These are phyloP conservation scores for Brachyhypopomus occidentalis DNA, from an alignment of 2,113 vertebrate species.

Conservation along the genomic window DNA sequence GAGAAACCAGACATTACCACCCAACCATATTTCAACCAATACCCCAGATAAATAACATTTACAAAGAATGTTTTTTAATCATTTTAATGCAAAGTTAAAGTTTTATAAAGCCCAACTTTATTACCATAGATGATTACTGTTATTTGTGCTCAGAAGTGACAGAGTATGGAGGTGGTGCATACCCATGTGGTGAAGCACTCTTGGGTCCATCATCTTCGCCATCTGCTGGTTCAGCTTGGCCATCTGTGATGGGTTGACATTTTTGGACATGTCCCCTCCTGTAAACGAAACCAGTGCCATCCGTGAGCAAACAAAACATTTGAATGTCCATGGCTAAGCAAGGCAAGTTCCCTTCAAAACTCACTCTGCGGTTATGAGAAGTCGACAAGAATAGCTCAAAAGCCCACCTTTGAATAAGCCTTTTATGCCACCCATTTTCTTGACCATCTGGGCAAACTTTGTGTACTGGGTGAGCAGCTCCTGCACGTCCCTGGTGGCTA, in stretches of 20 bases:
- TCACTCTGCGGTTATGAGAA: not conserved
- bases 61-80: not conserved
- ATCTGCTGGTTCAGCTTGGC: constrained; percentile 99
- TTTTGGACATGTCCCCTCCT: constrained; percentile 99
- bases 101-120: not conserved
- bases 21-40: not conserved
- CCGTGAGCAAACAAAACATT: not conserved
- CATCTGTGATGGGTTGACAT: constrained; percentile 97
- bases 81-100: not conserved
- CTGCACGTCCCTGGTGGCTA: constrained; percentile 94
- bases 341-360: not conserved
- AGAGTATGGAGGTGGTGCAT: constrained; percentile 45
- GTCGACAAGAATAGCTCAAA: not conserved
- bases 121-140: too few relatives aligned
- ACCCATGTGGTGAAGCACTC: constrained; percentile 99
- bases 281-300: constrained; percentile 28
- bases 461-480: constrained; percentile 98
- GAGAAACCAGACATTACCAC: not conserved
- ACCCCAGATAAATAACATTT: not conserved
- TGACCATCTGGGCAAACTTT: constrained; percentile 99
- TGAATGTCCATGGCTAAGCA: not conserved
- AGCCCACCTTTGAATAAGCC: constrained; percentile 94
- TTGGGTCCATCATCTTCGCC: constrained; percentile 99
- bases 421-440: constrained; percentile 99
- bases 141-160: too few relatives aligned